phyloP scores from a whole-genome alignment of 2,888 invertebrate genomes.

The Diplazon laetatorius region DNA sequence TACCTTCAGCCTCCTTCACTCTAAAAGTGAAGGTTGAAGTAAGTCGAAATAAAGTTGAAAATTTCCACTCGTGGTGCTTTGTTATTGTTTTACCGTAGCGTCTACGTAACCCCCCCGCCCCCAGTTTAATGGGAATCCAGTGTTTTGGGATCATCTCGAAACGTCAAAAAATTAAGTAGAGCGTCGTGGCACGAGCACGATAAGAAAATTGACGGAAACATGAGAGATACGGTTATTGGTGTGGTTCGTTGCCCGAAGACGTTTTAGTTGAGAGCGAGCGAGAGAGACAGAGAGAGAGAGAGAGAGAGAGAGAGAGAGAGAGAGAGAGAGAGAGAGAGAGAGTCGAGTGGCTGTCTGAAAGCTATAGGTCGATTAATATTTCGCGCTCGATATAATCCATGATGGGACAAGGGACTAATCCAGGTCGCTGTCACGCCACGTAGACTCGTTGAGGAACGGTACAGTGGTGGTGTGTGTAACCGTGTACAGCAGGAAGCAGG shows the following conservation, averaged over 20 bases:
- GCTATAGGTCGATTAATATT: slow-evolving; percentile 77
- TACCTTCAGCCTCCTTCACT: too few species aligned
- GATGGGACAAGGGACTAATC: slow-evolving; percentile 79
- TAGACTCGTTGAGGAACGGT: slow-evolving; percentile 8
- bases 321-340: too few species aligned
- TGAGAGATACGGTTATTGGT: slow-evolving; percentile 31
- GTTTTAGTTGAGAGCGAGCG: too few species aligned
- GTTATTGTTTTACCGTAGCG: too few species aligned
- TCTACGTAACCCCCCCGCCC: too few species aligned
- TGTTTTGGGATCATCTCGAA: not conserved
- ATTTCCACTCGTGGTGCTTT: too few species aligned
- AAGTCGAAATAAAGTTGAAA: too few species aligned
- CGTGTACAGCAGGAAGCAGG: not conserved
- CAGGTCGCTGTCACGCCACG: slow-evolving; percentile 75
- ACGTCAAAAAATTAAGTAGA: slow-evolving; percentile 4
- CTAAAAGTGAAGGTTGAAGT: too few species aligned
- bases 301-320: too few species aligned
- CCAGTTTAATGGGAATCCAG: too few species aligned
- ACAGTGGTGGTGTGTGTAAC: not conserved
- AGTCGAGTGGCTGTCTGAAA: slow-evolving; percentile 48
- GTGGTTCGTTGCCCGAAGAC: slow-evolving; percentile 8
- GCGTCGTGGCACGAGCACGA: not conserved
- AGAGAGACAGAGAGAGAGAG: too few species aligned
- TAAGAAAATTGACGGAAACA: slow-evolving; percentile 17
- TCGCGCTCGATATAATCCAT: slow-evolving; percentile 82